Percentiles rank a stretch among this genome's conserved stretches.
These are phyloP conservation scores for Heteromyza rotundicornis DNA, from an alignment of 2,888 invertebrate species.

Conservation along the genomic window DNA sequence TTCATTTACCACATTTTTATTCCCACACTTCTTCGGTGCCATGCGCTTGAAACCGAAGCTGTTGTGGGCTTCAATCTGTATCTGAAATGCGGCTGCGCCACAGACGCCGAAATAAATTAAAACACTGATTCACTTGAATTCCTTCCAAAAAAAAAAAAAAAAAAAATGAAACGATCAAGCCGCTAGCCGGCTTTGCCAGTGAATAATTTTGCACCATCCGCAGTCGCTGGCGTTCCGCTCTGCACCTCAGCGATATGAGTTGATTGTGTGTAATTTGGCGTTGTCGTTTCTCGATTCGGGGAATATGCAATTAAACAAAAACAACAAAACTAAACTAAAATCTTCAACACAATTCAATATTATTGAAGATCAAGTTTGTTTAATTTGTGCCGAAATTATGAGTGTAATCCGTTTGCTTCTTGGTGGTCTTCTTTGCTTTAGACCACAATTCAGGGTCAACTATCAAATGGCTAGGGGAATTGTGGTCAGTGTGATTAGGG, in stretches of 20 bases:
- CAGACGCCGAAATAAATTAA: constrained; percentile 20
- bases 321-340: not conserved
- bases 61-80: not conserved
- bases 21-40: constrained; percentile 15
- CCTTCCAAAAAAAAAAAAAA: not conserved
- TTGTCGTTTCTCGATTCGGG: not conserved
- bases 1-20: constrained; percentile 11
- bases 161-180: not conserved
- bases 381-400: not conserved
- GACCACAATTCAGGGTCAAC: not conserved
- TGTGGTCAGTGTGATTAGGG: no score
- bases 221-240: not conserved
- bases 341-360: no score
- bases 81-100: no score
- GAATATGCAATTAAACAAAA: not conserved
- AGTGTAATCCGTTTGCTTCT: not conserved
- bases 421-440: not conserved
- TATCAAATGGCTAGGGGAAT: no score
- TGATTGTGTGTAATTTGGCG: constrained; percentile 2
- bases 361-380: not conserved
- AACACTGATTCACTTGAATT: constrained; percentile 25
- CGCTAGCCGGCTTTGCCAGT: not conserved
- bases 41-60: not conserved
- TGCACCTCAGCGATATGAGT: not conserved
- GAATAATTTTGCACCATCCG: not conserved